These are phyloP conservation scores for Turnix velox DNA, from an alignment of 2,113 vertebrate genomes.

Conservation along the genomic window DNA sequence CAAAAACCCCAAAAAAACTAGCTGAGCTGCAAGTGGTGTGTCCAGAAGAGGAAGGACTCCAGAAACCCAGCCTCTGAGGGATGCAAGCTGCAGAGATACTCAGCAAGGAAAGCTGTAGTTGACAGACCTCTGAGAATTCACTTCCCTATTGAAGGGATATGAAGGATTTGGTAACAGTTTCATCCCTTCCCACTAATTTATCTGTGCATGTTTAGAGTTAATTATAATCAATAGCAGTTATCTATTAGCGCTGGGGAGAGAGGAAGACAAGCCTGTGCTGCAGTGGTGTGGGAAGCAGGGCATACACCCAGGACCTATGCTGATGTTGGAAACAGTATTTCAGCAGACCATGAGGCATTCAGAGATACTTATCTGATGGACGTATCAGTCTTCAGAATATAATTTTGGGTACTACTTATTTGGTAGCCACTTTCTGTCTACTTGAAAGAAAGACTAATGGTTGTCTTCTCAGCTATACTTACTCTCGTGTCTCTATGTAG, in stretches of 20 bases:
- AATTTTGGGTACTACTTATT: neutral
- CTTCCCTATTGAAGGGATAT: neutral
- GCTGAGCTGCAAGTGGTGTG: neutral
- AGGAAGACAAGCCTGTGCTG: neutral
- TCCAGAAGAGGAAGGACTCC: neutral
- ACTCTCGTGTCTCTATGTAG: rapidly evolving
- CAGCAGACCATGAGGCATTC: neutral
- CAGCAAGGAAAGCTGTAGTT: neutral
- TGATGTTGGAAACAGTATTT: neutral
- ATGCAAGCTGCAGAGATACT: rapidly evolving
- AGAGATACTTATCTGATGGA: neutral
- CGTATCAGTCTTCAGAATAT: neutral
- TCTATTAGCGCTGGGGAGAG: neutral
- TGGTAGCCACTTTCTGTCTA: neutral
- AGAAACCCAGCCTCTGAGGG: neutral
- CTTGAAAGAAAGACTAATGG: neutral
- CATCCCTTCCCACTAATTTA: rapidly evolving
- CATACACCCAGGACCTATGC: neutral
- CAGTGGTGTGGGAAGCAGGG: neutral
- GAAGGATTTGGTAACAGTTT: neutral
- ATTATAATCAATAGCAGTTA: rapidly evolving
- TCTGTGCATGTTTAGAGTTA: neutral
- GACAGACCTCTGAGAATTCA: rapidly evolving
- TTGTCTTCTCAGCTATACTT: neutral
- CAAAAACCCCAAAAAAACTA: neutral